These are phyloP conservation scores for Rhynchonycteris naso DNA, from an alignment of 2,797 vertebrate genomes.

Conservation along the genomic window DNA sequence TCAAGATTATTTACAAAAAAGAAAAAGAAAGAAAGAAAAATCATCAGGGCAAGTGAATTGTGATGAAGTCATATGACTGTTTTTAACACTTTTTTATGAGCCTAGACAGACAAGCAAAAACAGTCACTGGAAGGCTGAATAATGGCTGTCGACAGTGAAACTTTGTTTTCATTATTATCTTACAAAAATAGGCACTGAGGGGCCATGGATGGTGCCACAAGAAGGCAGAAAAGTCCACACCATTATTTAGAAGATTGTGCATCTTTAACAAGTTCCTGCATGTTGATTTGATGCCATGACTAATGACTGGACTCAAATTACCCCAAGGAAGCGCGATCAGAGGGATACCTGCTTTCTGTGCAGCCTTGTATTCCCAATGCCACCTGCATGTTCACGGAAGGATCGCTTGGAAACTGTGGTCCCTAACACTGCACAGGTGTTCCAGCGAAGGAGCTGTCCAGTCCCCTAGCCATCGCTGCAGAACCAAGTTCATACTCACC, in stretches of 20 bases:
- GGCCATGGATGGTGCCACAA: background rate
- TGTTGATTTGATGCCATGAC: background rate
- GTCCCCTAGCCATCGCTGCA: background rate
- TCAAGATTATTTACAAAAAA: slow-evolving; percentile 70
- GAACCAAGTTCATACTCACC: background rate
- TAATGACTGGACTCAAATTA: background rate
- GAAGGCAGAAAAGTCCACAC: background rate
- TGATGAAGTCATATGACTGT: slow-evolving; percentile 72
- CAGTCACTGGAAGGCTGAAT: background rate
- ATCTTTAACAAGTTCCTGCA: background rate
- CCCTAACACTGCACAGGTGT: background rate
- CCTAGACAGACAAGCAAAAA: background rate
- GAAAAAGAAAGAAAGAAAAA: slow-evolving; percentile 11
- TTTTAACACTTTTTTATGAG: background rate
- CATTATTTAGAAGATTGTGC: background rate
- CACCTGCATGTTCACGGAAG: background rate
- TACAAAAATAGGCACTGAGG: background rate
- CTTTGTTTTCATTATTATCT: background rate
- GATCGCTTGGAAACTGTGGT: background rate
- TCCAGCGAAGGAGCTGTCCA: background rate
- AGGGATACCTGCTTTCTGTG: background rate
- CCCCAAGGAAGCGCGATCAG: background rate
- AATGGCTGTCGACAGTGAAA: background rate
- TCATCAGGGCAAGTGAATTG: slow-evolving; percentile 65
- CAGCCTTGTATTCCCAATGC: background rate